Conservation (phyloP, 2,113 vertebrate genomes). For the Sturnira hondurensis region DNA sequence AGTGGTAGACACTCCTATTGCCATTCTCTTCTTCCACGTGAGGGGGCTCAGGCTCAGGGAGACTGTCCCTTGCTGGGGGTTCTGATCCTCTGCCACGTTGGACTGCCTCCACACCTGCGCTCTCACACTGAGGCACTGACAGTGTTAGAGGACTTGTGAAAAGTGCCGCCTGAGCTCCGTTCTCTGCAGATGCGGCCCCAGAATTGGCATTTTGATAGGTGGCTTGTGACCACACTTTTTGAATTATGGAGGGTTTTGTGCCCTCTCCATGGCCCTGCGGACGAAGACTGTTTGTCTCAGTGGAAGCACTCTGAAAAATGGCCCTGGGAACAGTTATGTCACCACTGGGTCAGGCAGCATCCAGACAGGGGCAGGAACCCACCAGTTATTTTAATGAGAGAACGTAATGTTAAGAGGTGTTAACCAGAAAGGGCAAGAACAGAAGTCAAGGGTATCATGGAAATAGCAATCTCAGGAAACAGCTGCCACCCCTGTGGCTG, state of each 20-base stretch:
- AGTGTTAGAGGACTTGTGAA: not conserved
- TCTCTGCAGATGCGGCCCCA: not conserved
- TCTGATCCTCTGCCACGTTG: not conserved
- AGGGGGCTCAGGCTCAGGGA: not conserved
- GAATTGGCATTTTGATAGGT: not conserved
- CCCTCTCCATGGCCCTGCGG: accelerated
- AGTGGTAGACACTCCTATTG: not conserved
- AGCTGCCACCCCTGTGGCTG: not conserved
- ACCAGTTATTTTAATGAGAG: not conserved
- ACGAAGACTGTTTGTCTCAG: not conserved
- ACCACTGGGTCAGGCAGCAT: not conserved
- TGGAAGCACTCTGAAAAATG: not conserved
- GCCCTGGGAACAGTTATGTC: not conserved
- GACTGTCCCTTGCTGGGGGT: not conserved
- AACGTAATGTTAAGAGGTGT: not conserved
- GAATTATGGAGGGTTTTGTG: not conserved
- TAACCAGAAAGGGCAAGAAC: not conserved
- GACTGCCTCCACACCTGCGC: not conserved
- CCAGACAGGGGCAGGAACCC: not conserved
- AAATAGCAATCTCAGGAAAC: not conserved
- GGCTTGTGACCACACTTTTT: not conserved
- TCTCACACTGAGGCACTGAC: not conserved
- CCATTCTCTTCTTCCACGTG: not conserved
- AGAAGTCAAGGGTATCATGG: not conserved
- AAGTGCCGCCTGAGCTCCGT: not conserved